phyloP scores from a whole-genome alignment of 2,888 invertebrate genomes.

The Thereva nobilitata region DNA sequence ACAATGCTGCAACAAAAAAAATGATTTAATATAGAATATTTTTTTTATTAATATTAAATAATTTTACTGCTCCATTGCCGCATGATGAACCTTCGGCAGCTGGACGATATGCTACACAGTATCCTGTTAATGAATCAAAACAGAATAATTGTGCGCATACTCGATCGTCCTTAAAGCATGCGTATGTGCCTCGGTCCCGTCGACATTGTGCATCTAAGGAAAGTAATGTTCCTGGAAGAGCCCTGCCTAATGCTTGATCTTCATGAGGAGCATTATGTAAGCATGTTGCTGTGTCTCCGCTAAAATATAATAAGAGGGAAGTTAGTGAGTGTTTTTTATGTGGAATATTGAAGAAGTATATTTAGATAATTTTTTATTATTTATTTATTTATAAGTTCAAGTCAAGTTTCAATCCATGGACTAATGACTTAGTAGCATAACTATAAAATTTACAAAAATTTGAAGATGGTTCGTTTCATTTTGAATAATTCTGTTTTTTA shows the following conservation, averaged over 20 bases:
- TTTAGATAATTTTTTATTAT: no score
- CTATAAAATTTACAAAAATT: no score
- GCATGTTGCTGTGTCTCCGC: constrained; percentile 93
- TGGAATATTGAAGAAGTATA: neutral
- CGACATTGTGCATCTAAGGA: constrained; percentile 91
- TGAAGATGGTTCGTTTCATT: no score
- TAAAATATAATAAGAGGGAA: constrained; percentile 57
- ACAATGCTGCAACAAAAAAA: constrained; percentile 71
- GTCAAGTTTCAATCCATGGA: no score
- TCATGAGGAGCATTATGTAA: constrained; percentile 92
- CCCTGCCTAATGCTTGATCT: constrained; percentile 85
- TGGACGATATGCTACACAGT: constrained; percentile 93
- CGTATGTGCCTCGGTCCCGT: constrained; percentile 88
- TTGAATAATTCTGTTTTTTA: no score
- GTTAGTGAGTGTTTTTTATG: neutral
- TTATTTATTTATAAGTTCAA: no score
- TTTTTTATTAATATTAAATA: neutral
- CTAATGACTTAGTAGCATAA: no score
- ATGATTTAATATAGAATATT: constrained; percentile 8
- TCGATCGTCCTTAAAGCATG: constrained; percentile 85
- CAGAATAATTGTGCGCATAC: constrained; percentile 95
- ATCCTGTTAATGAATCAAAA: constrained; percentile 91
- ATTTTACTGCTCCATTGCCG: constrained; percentile 84
- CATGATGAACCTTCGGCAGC: constrained; percentile 93
- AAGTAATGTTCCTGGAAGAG: constrained; percentile 84